Evolutionary conservation across 2,113 vertebrate species (phyloP).

Genomic region (Rafetus swinhoei): DNA sequence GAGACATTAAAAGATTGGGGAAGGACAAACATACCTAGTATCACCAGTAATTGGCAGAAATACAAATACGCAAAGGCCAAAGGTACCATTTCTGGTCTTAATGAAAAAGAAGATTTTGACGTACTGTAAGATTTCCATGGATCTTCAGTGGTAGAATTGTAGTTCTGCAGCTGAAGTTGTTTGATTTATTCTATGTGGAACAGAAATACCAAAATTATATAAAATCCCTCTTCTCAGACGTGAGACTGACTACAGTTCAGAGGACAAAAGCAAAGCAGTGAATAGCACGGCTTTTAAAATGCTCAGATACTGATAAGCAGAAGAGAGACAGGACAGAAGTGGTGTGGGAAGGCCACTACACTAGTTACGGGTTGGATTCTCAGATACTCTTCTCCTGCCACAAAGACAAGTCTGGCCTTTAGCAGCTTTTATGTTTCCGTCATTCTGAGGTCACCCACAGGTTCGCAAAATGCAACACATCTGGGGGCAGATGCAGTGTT

Average conservation of each 20-base stretch:
- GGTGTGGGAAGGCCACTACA: no score
- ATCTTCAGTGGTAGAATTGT: background rate
- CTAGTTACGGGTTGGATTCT: no score
- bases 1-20: background rate
- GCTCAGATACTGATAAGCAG: fast-evolving
- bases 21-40: background rate
- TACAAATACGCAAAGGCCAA: background rate
- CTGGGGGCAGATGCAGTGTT: no score
- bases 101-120: background rate
- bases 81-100: background rate
- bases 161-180: background rate
- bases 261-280: background rate
- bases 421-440: no score
- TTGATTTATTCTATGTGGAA: background rate
- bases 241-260: background rate
- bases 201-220: fast-evolving
- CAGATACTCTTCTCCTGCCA: no score
- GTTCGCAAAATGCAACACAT: no score
- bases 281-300: fast-evolving
- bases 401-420: no score
- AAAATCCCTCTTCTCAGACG: fast-evolving
- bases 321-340: background rate
- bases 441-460: no score
- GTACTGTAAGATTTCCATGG: fast-evolving
- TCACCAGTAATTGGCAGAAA: background rate